A percentile compares a stretch with the other conserved stretches of the same genome.
phyloP scores from a whole-genome alignment of 1,140 invertebrate genomes.

The Streblospio benedicti region DNA sequence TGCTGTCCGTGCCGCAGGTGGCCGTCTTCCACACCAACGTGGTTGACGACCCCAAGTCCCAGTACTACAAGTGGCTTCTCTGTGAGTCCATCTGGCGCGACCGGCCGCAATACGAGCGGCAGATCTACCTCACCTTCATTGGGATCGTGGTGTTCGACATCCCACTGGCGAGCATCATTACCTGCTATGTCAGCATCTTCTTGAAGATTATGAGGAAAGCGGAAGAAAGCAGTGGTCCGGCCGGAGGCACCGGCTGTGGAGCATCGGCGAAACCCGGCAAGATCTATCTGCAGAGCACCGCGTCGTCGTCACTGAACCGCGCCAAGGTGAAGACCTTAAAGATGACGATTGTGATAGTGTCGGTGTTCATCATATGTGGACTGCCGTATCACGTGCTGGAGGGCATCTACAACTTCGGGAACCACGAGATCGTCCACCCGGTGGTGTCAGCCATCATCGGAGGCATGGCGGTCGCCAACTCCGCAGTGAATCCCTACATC shows the following conservation, averaged over 20 bases:
- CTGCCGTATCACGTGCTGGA: conserved; percentile 45
- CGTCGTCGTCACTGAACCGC: conserved; percentile 35
- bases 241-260: conserved; percentile 17
- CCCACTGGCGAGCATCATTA: conserved; percentile 33
- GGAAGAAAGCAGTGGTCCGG: conserved; percentile 24
- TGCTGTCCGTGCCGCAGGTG: conserved; percentile 33
- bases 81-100: conserved; percentile 38
- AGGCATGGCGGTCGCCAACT: conserved; percentile 38
- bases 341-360: conserved; percentile 46
- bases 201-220: conserved; percentile 38
- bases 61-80: conserved; percentile 13
- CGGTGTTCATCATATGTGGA: conserved; percentile 37
- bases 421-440: conserved; percentile 25
- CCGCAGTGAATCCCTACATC: conserved; percentile 40
- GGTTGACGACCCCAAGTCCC: conserved; percentile 13
- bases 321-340: conserved; percentile 47
- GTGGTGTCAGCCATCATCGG: conserved; percentile 32
- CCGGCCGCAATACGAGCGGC: conserved; percentile 26
- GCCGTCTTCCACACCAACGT: conserved; percentile 31
- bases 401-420: conserved; percentile 40
- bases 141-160: conserved; percentile 35
- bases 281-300: conserved; percentile 35
- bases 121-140: conserved; percentile 38
- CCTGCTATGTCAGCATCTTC: conserved; percentile 41
- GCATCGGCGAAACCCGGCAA: conserved; percentile 24